Base-by-base conservation (phyloP, 1,140 invertebrate genomes). In the Monomorium pharaonis region DNA sequence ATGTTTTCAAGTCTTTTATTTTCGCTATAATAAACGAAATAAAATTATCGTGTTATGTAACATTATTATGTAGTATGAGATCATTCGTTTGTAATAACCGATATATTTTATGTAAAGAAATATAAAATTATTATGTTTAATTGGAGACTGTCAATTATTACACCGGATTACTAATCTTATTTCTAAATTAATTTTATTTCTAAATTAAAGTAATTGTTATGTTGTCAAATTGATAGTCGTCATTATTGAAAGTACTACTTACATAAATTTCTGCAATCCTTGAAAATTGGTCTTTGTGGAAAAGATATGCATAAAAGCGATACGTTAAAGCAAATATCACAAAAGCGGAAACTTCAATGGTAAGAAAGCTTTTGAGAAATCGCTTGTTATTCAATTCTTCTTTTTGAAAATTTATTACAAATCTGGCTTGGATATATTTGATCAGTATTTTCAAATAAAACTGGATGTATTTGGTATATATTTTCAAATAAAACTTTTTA, bases 181-280 rank as follows among this genome's bases (percentile, higher is more conserved):
- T 42, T 65, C 9, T 65, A 78, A 33, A 3, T 14, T 24, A 65
- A 18, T 65, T 21, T 78, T 49, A 78, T 42, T 42, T 65, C 9
- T 65, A 78, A 33, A 49, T 78, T 49, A 77, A 63, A 63, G 51
- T 78, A 49, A n/a, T 76, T 58, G 21, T 58, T 24, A 58, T 24
- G 21, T 60, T 37, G n/a, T 24, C n/a, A 49, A 49, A 2, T 60
- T 30, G 10, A 76, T 62, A 44, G 24, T 42, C 33, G 16, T 37
- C 3, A 21, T 51, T 65, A 47, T 37, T 65, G 3, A n/a, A 78
- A 65, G 42, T 47, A 24, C 12, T 47, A 24, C 12, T 2, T 54
- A 18, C 6, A 14, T 16, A 14, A 3, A 49, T 51, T 6, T 78
- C n/a, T 49, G 3, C 16, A 77, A 47, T 62, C 2, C 44, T 7